These are phyloP conservation scores for Hystrix cristata DNA, from an alignment of 2,113 vertebrate species.

Conservation along the genomic window DNA sequence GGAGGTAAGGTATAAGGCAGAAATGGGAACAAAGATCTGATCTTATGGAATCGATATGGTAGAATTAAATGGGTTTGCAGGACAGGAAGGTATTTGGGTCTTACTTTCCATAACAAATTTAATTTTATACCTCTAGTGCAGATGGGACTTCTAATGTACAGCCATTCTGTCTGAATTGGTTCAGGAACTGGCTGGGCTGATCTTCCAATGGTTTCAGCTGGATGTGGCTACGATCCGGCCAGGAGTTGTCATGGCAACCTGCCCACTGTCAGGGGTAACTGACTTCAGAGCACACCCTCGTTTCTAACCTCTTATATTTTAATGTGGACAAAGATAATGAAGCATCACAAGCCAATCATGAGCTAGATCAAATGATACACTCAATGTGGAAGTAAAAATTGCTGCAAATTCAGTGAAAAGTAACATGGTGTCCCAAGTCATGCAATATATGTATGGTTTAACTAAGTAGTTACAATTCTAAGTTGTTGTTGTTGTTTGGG, in stretches of 20 bases:
- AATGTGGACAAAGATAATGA: not conserved
- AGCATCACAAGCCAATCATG: not conserved
- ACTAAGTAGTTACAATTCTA: not conserved
- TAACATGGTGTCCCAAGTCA: not conserved
- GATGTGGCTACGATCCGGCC: not conserved
- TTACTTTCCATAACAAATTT: not conserved
- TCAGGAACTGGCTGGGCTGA: not conserved
- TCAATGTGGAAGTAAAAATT: not conserved
- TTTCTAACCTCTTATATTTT: not conserved
- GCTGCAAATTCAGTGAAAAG: not conserved
- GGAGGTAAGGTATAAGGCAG: not conserved
- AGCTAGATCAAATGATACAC: not conserved
- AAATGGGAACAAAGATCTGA: not conserved
- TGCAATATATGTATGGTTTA: not conserved
- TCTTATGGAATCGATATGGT: not conserved
- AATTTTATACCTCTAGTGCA: not conserved
- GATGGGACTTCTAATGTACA: rapidly evolving
- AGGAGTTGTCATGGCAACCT: not conserved
- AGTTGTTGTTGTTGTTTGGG: not conserved
- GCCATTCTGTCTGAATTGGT: not conserved
- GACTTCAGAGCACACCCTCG: too few species aligned
- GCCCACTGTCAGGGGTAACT: not conserved
- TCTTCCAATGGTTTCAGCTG: not conserved
- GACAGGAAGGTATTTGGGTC: not conserved
- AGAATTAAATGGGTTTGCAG: not conserved